Evolutionary conservation across 2,797 vertebrate species (phyloP).

Genomic region (Perdix hodgsoniae): DNA sequence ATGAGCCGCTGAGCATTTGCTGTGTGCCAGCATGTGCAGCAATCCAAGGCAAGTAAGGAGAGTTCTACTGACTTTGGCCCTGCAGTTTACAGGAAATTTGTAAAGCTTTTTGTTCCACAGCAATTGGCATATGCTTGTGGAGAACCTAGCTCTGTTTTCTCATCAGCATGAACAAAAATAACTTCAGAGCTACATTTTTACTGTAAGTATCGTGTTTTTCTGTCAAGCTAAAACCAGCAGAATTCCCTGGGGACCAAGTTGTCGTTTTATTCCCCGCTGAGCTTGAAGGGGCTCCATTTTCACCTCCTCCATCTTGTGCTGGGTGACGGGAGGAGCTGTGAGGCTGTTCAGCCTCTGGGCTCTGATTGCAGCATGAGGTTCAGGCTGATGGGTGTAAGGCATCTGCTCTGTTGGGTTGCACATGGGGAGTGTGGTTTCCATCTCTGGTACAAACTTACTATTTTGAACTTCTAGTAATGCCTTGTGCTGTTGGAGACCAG

Average conservation of each 20-base stretch:
- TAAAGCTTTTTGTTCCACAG: background rate
- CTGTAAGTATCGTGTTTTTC: background rate
- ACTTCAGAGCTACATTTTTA: background rate
- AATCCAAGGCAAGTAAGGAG: background rate
- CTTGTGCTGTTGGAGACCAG: background rate
- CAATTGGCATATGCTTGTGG: background rate
- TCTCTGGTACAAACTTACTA: background rate
- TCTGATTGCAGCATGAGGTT: background rate
- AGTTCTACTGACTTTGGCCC: background rate
- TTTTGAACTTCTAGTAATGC: background rate
- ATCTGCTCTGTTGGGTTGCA: background rate
- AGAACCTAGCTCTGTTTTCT: background rate
- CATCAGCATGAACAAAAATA: background rate
- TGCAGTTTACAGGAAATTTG: background rate
- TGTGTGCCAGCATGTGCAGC: background rate
- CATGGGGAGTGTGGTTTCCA: background rate
- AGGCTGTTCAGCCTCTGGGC: background rate
- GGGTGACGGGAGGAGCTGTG: background rate
- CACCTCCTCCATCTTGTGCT: background rate
- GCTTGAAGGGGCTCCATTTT: background rate
- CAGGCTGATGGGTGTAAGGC: background rate
- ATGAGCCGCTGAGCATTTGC: background rate
- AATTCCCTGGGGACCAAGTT: background rate
- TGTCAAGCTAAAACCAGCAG: background rate
- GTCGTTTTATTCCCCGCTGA: background rate